phyloP scores from a whole-genome alignment of 2,888 invertebrate species.

The Polylopha cassiicola region DNA sequence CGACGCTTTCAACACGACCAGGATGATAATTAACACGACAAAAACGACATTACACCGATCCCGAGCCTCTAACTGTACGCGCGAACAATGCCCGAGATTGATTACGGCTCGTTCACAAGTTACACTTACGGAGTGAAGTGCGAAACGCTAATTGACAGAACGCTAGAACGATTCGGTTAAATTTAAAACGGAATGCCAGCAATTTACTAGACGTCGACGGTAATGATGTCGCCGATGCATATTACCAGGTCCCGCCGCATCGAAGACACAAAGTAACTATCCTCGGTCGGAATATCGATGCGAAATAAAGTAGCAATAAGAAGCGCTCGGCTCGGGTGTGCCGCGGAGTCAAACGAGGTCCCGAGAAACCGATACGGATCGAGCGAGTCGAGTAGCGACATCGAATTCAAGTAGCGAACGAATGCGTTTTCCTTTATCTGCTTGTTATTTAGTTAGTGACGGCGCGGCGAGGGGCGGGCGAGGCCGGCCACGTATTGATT shows the following conservation, averaged over 20 bases:
- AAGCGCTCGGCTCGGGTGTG: neutral
- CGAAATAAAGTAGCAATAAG: neutral
- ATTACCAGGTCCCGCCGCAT: too few relatives aligned
- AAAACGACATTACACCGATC: slow-evolving; percentile 8
- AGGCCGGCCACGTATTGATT: slow-evolving; percentile 50
- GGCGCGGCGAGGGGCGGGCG: slow-evolving; percentile 29
- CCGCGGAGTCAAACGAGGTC: slow-evolving; percentile 1
- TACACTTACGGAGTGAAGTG: too few relatives aligned
- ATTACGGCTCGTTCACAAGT: too few relatives aligned
- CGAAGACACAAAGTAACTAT: slow-evolving; percentile 15
- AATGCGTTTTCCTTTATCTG: slow-evolving; percentile 51
- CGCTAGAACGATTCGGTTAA: slow-evolving; percentile 6
- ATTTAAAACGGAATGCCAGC: slow-evolving; percentile 16
- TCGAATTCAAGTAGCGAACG: slow-evolving; percentile 42
- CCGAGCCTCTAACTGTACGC: too few relatives aligned
- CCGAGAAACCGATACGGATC: slow-evolving; percentile 10
- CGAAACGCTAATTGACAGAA: slow-evolving; percentile 15
- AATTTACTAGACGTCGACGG: slow-evolving; percentile 7
- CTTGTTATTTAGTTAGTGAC: slow-evolving; percentile 52
- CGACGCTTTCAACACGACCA: slow-evolving; percentile 30
- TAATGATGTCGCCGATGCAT: slow-evolving; percentile 8
- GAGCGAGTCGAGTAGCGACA: slow-evolving; percentile 36
- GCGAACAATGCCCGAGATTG: too few relatives aligned
- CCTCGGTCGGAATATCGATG: slow-evolving; percentile 8
- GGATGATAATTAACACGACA: slow-evolving; percentile 13